phyloP scores from a whole-genome alignment of 2,888 invertebrate genomes.

The Drosophila emarginata region DNA sequence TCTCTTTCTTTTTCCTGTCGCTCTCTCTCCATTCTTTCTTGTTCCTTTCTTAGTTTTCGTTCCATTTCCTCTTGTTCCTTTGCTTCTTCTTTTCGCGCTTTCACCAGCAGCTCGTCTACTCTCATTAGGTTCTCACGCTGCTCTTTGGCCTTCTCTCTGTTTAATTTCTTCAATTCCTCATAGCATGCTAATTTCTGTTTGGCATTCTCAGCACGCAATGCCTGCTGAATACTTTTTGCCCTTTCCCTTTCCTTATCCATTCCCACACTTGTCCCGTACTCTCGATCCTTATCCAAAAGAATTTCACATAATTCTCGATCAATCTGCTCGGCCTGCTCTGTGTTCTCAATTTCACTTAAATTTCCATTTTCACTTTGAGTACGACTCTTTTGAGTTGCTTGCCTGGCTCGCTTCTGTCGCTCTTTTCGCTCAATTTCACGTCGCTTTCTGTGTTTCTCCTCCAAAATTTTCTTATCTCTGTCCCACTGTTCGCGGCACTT shows the following conservation, averaged over 20 bases:
- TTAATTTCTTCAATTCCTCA: background rate
- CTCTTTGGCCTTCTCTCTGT: background rate
- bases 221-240: background rate
- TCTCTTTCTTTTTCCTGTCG: background rate
- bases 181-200: background rate
- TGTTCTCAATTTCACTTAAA: background rate
- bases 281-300: background rate
- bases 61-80: background rate
- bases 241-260: background rate
- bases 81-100: background rate
- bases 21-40: background rate
- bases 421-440: slow-evolving; percentile 3
- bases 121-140: background rate
- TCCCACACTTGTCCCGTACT: background rate
- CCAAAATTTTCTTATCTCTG: background rate
- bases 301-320: background rate
- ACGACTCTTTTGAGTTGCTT: background rate
- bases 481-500: background rate
- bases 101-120: background rate
- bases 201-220: background rate
- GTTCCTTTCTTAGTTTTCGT: background rate
- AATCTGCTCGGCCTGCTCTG: background rate
- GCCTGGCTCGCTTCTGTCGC: background rate
- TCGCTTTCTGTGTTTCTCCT: background rate
- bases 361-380: background rate